Base-by-base conservation (phyloP, 1,140 invertebrate genomes). In the Bombus soroeensis region DNA sequence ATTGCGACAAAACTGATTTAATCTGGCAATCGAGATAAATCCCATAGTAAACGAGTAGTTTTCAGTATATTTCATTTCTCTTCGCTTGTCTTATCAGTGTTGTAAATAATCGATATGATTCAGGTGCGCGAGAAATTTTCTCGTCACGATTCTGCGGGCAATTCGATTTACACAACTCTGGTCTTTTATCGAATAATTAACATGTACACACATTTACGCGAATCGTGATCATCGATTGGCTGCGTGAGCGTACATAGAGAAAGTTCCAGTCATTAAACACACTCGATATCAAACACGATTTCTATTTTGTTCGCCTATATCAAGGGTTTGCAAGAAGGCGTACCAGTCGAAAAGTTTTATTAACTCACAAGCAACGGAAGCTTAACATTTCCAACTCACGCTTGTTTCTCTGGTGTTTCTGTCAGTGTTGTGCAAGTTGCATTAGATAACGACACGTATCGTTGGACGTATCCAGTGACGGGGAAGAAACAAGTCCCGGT, bases 1-100 rank as follows among this genome's bases (percentile, higher is more conserved):
- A 81, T 73, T 37, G 81, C 81, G 37, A 75, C 41, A 34, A 64
- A 72, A 32, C 53, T 53, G 75, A 82, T 82, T 82, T 66, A 82
- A 75, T 66, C 71, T n/a, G 1, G 57, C 59, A 74, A n/a, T 75
- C 32, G 66, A 66, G 81, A 75, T 82, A 82, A 72, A 43, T 18
- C 57, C n/a, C 34, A 39, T 41, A 53, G 18, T 66, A 64, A 75
- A 75, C 71, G 39, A 22, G 53, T 28, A 34, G 25, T 43, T 80
- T 70, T 80, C 28, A 70, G 34, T n/a, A 13, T 18, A 39, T 25
- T 25, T 70, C 34, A 22, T 12, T 6, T 41, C 39, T 18, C 12
- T 28, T 6, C 1, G 32, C 13, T 13, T 43, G 22, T 18, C 47
- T 62, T 82, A 82, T 82, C 81, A 59, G 25, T 22, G 68, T 0